A percentile compares a stretch with the other conserved stretches of the same genome.
Conservation (phyloP, 37 sponge, comb jelly and placozoan species). For the Agelas oroides region DNA sequence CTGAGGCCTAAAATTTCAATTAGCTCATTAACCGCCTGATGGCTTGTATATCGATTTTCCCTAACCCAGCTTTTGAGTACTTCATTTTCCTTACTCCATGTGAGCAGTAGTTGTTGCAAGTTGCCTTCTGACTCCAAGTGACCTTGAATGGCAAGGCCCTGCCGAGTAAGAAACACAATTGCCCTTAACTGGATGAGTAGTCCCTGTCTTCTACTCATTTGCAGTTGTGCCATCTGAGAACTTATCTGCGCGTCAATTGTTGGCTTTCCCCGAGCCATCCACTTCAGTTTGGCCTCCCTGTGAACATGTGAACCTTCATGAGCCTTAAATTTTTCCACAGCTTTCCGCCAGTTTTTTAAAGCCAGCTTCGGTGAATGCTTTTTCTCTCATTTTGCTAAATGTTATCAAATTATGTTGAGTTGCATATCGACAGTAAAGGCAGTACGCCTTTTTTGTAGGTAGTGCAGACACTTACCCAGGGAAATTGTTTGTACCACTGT, state of each 20-base stretch:
- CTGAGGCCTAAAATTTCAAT: slow-evolving; percentile 43
- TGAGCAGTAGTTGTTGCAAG: slow-evolving; percentile 37
- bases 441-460: slow-evolving; percentile 43
- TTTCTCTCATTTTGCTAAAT: slow-evolving; percentile 61
- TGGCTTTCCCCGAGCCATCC: slow-evolving; percentile 29
- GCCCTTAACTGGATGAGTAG: slow-evolving; percentile 52
- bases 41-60: slow-evolving; percentile 31
- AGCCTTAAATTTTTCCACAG: slow-evolving; percentile 36
- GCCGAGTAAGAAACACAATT: slow-evolving; percentile 49
- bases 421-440: slow-evolving; percentile 55
- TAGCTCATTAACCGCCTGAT: slow-evolving; percentile 61
- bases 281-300: slow-evolving; percentile 56
- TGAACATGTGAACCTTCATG: slow-evolving; percentile 58
- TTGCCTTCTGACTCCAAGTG: slow-evolving; percentile 66
- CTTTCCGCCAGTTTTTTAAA: slow-evolving; percentile 56
- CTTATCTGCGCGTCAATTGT: slow-evolving; percentile 31
- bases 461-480: too few species aligned
- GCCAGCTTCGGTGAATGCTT: slow-evolving; percentile 52
- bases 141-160: slow-evolving; percentile 63
- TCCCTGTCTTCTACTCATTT: slow-evolving; percentile 49
- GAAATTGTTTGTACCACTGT: too few species aligned
- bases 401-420: slow-evolving; percentile 41
- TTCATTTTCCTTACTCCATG: slow-evolving; percentile 41
- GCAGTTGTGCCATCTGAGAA: slow-evolving; percentile 38
- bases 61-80: slow-evolving; percentile 39